Evolutionary conservation across 2,888 invertebrate species (phyloP), one percentile per base, ranked within the genome.

Genomic region (Scaptomyza caliginosa): DNA sequence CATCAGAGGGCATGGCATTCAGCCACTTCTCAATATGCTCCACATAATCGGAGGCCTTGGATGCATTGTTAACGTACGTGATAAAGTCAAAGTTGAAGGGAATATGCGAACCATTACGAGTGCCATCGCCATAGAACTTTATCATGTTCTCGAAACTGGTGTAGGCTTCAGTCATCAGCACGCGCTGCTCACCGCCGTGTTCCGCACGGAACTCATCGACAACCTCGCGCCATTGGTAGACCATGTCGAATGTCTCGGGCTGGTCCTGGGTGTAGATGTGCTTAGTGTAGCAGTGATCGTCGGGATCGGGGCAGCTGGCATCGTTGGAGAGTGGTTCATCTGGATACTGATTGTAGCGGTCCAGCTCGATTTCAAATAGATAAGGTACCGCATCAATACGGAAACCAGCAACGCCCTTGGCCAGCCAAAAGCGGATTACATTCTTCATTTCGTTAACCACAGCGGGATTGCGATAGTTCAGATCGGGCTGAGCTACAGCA

Each of bases 341-440:
- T 0, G 87, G 84, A 56, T 88, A 91, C 48, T 85, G 82, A 16
- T 90, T 90, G 48, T 90, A 72, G 8, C 73, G 77, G 64, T 89
- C 88, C 21, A 87, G 60, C 0, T 88, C 87, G 2, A 86, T 72
- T 67, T 91, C 91, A 16, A 90, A 91, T 0, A 90, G 56, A 60
- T 86, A 88, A 3, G 94, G 94, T 0, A 94, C 90, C 0, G 94
- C 94, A 77, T 95, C 94, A 1, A 96, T 91, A 46, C 96, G 93
- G 87, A 96, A 95, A 0, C 97, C 97, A 73, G 96, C 95, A 0
- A 97, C 93, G 1, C 97, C 97, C 79, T 94, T 94, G 39, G 93
- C 93, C 42, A 97, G 89, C 96, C 96, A 97, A 88, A 94, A 96
- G 73, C 92, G 93, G 30, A 97, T 90, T 1, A 95, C 94, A 19